Base-by-base conservation (phyloP, 2,113 vertebrate species). In the Eptesicus fuscus region DNA sequence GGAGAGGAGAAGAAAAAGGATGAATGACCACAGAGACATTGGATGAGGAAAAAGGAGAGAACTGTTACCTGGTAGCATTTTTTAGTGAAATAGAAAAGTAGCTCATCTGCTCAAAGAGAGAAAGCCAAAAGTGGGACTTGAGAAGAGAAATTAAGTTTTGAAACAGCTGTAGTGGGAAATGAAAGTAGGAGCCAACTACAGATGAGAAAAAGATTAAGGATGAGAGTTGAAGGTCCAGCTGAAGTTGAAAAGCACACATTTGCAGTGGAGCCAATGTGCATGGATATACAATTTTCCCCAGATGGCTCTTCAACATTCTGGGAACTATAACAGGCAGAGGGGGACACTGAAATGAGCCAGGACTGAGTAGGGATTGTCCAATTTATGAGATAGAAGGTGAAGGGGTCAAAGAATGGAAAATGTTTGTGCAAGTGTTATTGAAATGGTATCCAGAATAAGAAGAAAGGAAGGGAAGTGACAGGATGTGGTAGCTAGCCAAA, bases 141-240 rank as follows among this genome's bases (percentile, higher is more conserved):
- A 83, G 74, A 93, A 96, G 32, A 94, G 70, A 77, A 96, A 56
- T 83, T 28, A 93, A 73, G 49, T 44, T 88, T 95, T 95, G 84
- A 80, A 95, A 96, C 47, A 78, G 87, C 79, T 93, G 83, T 79
- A 93, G 47, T 91, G 90, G 69, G 69, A 93, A 97, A 93, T 63
- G 53, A 51, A 93, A 90, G 42, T 83, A 93, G 63, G 30, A 95
- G 83, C 77, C 94, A 97, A 76, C 59, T 88, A 78, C 65, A 30
- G 79, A 96, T 93, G 79, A 95, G 79, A 92, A 93, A 85, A 89
- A 73, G 74, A 96, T 95, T 91, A 93, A 89, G 74, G 47, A 80
- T 65, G 76, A 96, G 94, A 96, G 49, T 77, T 80, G 67, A 97
- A 49, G 63, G 65, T 82, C 83, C 87, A 95, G 78, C 88, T 94